These are phyloP conservation scores for Cecropterus lyciades DNA, from an alignment of 1,140 invertebrate species.

Conservation along the genomic window DNA sequence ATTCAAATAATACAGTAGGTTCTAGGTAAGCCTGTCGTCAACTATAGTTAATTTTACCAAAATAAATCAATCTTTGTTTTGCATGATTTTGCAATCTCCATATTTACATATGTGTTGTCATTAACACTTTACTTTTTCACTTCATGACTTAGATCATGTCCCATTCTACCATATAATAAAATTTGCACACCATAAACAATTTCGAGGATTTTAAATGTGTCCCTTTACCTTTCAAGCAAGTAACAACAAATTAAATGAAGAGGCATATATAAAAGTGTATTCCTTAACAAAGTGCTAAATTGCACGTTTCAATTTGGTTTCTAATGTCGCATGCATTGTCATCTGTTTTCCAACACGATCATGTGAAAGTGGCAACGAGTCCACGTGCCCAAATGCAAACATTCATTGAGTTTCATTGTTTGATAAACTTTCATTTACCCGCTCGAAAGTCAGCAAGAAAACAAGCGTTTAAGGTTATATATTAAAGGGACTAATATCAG, in stretches of 20 bases:
- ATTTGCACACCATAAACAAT: no score
- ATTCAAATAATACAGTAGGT: no score
- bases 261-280: not conserved
- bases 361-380: conserved; percentile 26
- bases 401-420: conserved; percentile 30
- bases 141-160: no score
- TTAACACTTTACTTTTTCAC: no score
- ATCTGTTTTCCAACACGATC: conserved; percentile 25
- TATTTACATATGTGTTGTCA: no score
- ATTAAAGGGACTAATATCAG: not conserved
- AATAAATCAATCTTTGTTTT: no score
- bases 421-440: conserved; percentile 25
- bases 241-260: not conserved
- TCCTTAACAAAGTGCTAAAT: not conserved
- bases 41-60: no score
- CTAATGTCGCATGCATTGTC: conserved; percentile 30
- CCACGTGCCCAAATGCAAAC: conserved; percentile 31
- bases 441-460: conserved; percentile 1
- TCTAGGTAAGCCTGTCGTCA: no score
- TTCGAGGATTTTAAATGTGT: no score
- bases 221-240: not conserved
- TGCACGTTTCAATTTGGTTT: conserved; percentile 13
- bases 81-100: no score
- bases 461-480: not conserved
- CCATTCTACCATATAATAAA: no score